Percentiles rank a stretch among this genome's conserved stretches.
phyloP scores from a whole-genome alignment of 2,113 vertebrate genomes.

The Clarias macrocephalus region DNA sequence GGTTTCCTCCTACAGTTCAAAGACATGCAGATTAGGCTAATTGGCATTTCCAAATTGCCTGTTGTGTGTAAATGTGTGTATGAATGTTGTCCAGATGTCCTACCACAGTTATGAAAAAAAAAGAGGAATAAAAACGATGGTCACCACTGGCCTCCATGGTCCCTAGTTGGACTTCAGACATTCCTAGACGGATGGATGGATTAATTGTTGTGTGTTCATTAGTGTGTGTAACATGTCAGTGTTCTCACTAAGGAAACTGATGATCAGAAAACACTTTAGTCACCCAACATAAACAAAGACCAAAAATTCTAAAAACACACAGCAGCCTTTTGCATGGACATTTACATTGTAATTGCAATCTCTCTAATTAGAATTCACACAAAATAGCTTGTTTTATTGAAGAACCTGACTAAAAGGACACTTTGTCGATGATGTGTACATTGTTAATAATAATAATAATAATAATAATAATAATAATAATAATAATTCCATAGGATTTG shows the following conservation, averaged over 20 bases:
- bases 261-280: conserved; percentile 77
- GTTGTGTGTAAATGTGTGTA: too few relatives aligned
- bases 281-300: conserved; percentile 51
- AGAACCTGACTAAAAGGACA: conserved; percentile 19
- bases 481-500: too few relatives aligned
- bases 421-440: not conserved
- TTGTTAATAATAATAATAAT: not conserved
- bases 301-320: conserved; percentile 49
- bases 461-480: not conserved
- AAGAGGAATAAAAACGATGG: too few relatives aligned
- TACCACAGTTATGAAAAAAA: too few relatives aligned
- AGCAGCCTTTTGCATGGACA: conserved; percentile 59
- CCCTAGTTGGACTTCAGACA: too few relatives aligned
- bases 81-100: too few relatives aligned
- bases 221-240: conserved; percentile 59
- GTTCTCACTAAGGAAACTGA: conserved; percentile 65
- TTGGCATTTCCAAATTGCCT: too few relatives aligned
- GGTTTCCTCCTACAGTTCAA: too few relatives aligned
- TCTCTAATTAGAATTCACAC: conserved; percentile 59
- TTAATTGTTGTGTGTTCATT: not conserved
- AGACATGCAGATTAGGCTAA: too few relatives aligned
- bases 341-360: conserved; percentile 51
- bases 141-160: too few relatives aligned
- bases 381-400: conserved; percentile 70
- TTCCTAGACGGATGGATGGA: too few relatives aligned